Evolutionary conservation across 2,113 vertebrate species (phyloP).

Genomic region (Spermophilus dauricus): DNA sequence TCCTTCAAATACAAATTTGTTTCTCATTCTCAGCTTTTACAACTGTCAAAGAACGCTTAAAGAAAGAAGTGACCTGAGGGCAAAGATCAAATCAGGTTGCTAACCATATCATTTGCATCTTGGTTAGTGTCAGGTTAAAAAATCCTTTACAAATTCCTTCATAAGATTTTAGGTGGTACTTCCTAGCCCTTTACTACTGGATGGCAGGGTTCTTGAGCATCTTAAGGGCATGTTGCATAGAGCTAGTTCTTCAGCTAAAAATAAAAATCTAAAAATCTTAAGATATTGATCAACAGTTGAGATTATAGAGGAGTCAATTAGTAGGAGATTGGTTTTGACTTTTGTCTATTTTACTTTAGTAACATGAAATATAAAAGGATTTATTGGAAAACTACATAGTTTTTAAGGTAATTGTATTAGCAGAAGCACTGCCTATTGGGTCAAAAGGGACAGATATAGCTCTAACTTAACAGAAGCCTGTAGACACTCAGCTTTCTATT

Average conservation of each 20-base stretch:
- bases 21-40: neutral
- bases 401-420: conserved; percentile 18
- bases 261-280: neutral
- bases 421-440: neutral
- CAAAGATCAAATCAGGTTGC: neutral
- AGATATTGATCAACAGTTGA: neutral
- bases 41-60: neutral
- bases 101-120: neutral
- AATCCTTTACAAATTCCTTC: neutral
- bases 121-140: neutral
- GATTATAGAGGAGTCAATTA: neutral
- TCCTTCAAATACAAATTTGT: neutral
- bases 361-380: neutral
- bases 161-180: neutral
- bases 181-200: neutral
- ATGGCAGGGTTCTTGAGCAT: neutral
- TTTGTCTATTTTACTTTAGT: neutral
- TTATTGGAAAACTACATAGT: neutral
- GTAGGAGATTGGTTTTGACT: neutral
- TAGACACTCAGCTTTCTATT: neutral
- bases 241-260: neutral
- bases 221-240: neutral
- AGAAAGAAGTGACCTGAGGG: neutral
- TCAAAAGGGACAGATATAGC: conserved; percentile 19
- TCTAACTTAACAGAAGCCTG: neutral